Conservation (phyloP, 2,797 vertebrate species). For the Tadarida brasiliensis region DNA sequence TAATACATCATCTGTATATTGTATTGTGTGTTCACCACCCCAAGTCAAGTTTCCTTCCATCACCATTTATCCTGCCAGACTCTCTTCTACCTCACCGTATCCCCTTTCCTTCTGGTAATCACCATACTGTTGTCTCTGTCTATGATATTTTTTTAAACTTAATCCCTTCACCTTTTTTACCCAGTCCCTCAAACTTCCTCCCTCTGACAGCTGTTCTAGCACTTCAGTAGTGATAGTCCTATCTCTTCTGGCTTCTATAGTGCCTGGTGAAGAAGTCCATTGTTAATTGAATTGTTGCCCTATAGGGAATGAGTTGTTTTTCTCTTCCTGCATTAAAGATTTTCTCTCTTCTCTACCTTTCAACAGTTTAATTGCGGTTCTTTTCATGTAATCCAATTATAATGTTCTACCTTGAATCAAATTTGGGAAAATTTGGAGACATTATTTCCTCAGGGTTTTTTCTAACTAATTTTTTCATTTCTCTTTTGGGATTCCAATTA, state of each 20-base stretch:
- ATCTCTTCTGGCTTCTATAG: not conserved
- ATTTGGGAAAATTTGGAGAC: not conserved
- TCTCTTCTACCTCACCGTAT: not conserved
- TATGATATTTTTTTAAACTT: not conserved
- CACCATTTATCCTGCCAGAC: not conserved
- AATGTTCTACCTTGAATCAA: not conserved
- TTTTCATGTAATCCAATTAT: not conserved
- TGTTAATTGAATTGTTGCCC: not conserved
- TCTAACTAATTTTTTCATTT: not conserved
- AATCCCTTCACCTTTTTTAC: not conserved
- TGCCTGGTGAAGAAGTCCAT: not conserved
- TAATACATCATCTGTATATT: not conserved
- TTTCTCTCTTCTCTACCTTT: not conserved
- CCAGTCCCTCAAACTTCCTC: not conserved
- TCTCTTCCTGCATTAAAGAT: not conserved
- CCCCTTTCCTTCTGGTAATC: not conserved
- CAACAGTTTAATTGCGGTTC: not conserved
- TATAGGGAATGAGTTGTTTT: not conserved
- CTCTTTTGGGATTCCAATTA: not conserved
- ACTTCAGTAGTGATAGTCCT: not conserved
- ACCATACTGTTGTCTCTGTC: not conserved
- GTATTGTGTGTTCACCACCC: not conserved
- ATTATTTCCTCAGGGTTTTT: not conserved
- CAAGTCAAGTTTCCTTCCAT: not conserved
- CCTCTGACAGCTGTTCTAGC: not conserved